Conservation (phyloP, 1,140 invertebrate species). For the Drosophila grimshawi region DNA sequence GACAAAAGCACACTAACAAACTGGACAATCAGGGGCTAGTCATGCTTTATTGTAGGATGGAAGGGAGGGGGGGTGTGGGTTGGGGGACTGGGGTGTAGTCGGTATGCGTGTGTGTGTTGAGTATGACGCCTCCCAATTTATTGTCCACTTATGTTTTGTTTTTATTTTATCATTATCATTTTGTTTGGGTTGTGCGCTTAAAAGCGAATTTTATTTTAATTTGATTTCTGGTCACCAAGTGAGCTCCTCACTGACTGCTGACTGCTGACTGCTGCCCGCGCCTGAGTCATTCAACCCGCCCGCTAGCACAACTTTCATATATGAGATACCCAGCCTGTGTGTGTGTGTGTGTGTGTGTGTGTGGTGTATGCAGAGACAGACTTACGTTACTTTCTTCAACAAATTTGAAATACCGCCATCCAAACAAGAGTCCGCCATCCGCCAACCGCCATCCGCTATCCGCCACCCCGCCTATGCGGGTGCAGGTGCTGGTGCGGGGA, state of each 20-base stretch:
- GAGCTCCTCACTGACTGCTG: not conserved
- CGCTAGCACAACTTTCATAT: constrained; percentile 64
- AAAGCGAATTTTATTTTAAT: constrained; percentile 58
- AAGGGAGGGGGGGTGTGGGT: constrained; percentile 1
- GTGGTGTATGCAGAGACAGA: not conserved
- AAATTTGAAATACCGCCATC: constrained; percentile 63
- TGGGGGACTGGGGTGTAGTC: not conserved
- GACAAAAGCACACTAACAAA: constrained; percentile 23
- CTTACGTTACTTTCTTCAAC: constrained; percentile 63
- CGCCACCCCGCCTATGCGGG: constrained; percentile 16
- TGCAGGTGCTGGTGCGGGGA: not conserved
- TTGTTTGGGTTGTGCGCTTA: constrained; percentile 14
- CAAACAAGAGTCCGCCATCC: not conserved
- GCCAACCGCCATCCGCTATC: not conserved
- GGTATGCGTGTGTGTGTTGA: constrained; percentile 8
- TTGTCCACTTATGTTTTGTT: constrained; percentile 23
- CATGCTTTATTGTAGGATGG: too few relatives aligned
- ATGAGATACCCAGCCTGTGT: constrained; percentile 4
- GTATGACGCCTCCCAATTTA: constrained; percentile 24
- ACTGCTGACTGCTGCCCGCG: not conserved
- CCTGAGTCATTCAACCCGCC: constrained; percentile 74
- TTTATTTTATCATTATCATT: not conserved
- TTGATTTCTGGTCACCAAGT: constrained; percentile 53
- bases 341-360: not conserved
- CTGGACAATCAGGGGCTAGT: not conserved